phyloP scores from a whole-genome alignment of 2,888 invertebrate species.

The Boloria euphrosyne region DNA sequence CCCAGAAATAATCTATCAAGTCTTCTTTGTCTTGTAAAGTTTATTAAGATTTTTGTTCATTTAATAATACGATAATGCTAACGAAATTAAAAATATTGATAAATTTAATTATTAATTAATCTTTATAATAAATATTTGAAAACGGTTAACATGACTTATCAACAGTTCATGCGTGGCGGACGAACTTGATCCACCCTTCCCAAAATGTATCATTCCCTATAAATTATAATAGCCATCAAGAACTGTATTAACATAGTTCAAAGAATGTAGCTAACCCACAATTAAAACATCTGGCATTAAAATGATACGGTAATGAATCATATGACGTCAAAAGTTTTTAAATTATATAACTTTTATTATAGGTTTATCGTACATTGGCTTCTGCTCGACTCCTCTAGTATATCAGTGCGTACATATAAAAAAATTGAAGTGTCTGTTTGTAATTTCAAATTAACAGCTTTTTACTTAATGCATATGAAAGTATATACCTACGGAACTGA shows the following conservation, averaged over 20 bases:
- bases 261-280: neutral
- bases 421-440: no score
- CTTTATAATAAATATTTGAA: no score
- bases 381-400: neutral
- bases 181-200: no score
- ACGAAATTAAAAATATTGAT: neutral
- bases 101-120: no score
- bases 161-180: no score
- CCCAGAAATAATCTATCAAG: slow-evolving; percentile 37
- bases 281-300: slow-evolving; percentile 17
- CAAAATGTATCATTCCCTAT: neutral
- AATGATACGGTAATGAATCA: slow-evolving; percentile 18
- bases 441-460: no score
- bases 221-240: neutral
- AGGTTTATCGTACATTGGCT: slow-evolving; percentile 4
- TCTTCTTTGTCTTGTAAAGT: slow-evolving; percentile 39
- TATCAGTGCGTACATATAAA: no score
- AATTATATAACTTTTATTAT: slow-evolving; percentile 16
- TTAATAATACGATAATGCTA: neutral
- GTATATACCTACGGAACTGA: no score
- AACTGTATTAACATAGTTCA: neutral
- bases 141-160: no score
- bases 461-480: no score
- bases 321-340: slow-evolving; percentile 7
- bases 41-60: slow-evolving; percentile 6